These are phyloP conservation scores for Itoplectis maculator DNA, from an alignment of 2,888 invertebrate genomes.

Conservation along the genomic window DNA sequence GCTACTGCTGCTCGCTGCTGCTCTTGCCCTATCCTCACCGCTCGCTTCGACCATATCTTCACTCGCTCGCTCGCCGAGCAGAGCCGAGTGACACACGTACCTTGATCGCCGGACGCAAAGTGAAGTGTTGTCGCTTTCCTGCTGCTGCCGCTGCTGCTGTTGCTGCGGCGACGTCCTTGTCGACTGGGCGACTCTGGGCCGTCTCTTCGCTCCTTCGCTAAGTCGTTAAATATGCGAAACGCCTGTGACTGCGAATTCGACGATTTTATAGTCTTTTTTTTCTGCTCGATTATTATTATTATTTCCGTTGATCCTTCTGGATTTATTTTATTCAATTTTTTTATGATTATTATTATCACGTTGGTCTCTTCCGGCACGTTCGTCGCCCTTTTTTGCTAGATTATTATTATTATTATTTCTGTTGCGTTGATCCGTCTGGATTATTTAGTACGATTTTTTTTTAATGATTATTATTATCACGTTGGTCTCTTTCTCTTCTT, in stretches of 20 bases:
- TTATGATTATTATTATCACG: slow-evolving; percentile 28
- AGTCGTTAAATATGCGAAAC: slow-evolving; percentile 46
- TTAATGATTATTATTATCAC: slow-evolving; percentile 21
- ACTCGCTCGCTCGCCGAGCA: slow-evolving; percentile 32
- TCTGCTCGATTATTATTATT: slow-evolving; percentile 5
- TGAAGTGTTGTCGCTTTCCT: slow-evolving; percentile 76
- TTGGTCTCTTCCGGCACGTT: slow-evolving; percentile 36
- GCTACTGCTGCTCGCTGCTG: slow-evolving; percentile 28
- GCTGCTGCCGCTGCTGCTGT: too few relatives aligned
- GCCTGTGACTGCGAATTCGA: neutral
- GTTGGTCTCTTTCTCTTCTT: slow-evolving; percentile 18
- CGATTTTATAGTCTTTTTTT: too few relatives aligned
- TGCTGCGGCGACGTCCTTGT: slow-evolving; percentile 75
- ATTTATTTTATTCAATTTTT: neutral
- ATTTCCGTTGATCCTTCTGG: neutral
- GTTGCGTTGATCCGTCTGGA: neutral
- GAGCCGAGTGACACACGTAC: slow-evolving; percentile 72
- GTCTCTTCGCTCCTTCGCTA: slow-evolving; percentile 69
- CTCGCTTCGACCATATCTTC: slow-evolving; percentile 29
- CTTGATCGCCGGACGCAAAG: slow-evolving; percentile 79
- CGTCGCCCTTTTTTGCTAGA: too few relatives aligned
- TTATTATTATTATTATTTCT: neutral
- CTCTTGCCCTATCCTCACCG: slow-evolving; percentile 59
- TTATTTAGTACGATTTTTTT: slow-evolving; percentile 2
- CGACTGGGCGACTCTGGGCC: slow-evolving; percentile 69